Evolutionary conservation across 2,797 vertebrate species (phyloP).

Genomic region (Nyctalus aviator): DNA sequence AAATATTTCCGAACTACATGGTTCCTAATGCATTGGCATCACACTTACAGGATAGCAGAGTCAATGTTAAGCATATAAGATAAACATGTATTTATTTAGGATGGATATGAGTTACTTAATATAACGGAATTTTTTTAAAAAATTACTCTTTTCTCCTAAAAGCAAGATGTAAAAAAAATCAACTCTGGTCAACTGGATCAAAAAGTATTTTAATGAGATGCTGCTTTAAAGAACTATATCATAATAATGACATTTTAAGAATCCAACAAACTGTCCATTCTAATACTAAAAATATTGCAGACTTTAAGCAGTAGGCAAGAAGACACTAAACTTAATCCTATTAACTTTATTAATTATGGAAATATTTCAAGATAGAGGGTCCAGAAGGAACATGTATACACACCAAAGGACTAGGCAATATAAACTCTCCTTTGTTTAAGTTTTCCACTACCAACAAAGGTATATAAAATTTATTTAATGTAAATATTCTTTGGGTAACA

Average conservation of each 20-base stretch:
- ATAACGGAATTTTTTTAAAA: not conserved
- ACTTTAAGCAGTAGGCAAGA: slow-evolving; percentile 31
- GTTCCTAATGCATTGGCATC: not conserved
- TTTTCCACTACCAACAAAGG: slow-evolving; percentile 25
- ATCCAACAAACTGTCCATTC: slow-evolving; percentile 22
- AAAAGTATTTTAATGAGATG: slow-evolving; percentile 59
- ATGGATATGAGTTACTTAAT: not conserved
- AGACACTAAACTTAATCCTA: slow-evolving; percentile 49
- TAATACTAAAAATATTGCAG: slow-evolving; percentile 37
- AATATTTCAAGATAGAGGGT: not conserved
- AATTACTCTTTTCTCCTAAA: slow-evolving; percentile 35
- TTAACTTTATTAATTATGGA: slow-evolving; percentile 17
- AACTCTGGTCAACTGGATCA: not conserved
- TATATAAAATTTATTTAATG: slow-evolving; percentile 31
- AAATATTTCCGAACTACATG: slow-evolving; percentile 29
- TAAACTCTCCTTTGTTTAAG: slow-evolving; percentile 2
- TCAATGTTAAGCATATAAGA: not conserved
- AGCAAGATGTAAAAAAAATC: slow-evolving; percentile 50
- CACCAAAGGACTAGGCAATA: slow-evolving; percentile 26
- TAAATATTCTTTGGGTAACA: slow-evolving; percentile 43
- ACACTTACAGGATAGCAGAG: not conserved
- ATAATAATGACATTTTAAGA: slow-evolving; percentile 43
- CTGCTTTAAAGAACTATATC: slow-evolving; percentile 41
- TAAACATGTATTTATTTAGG: slow-evolving; percentile 17
- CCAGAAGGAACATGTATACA: not conserved